A percentile compares a stretch with the other conserved stretches of the same genome.
Conservation (phyloP, 2,113 vertebrate species). For the Embiotoca jacksoni region DNA sequence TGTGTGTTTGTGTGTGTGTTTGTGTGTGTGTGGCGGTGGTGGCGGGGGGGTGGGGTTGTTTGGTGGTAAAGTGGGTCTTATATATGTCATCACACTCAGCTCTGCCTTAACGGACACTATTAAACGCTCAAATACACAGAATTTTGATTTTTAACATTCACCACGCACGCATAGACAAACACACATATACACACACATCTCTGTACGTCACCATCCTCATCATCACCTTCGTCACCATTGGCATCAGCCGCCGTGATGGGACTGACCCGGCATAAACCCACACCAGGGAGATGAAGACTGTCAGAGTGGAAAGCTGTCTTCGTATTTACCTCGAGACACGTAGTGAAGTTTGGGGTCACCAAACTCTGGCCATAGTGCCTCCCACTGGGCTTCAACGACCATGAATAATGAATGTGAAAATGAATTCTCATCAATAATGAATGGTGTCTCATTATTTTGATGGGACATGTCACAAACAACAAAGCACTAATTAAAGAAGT, state of each 20-base stretch:
- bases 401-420: slow-evolving; percentile 72
- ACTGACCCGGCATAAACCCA: slow-evolving; percentile 55
- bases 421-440: slow-evolving; percentile 67
- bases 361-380: slow-evolving; percentile 47
- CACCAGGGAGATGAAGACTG: slow-evolving; percentile 33
- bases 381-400: slow-evolving; percentile 18
- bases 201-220: slow-evolving; percentile 67
- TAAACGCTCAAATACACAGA: not conserved
- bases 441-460: slow-evolving; percentile 66
- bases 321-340: slow-evolving; percentile 37
- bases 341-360: slow-evolving; percentile 58
- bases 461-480: slow-evolving; percentile 54
- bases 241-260: slow-evolving; percentile 40
- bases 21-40: not conserved
- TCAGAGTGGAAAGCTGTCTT: slow-evolving; percentile 37
- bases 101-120: not conserved
- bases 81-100: slow-evolving; percentile 20
- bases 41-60: slow-evolving; percentile 5
- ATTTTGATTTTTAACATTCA: not conserved
- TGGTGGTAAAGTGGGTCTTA: slow-evolving; percentile 35
- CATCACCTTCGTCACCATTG: slow-evolving; percentile 65
- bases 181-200: not conserved
- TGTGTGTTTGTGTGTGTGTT: too few relatives aligned
- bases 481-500: slow-evolving; percentile 51
- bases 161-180: not conserved